Evolutionary conservation across 2,797 vertebrate genomes (phyloP).

Genomic region (Xerus rutilus): DNA sequence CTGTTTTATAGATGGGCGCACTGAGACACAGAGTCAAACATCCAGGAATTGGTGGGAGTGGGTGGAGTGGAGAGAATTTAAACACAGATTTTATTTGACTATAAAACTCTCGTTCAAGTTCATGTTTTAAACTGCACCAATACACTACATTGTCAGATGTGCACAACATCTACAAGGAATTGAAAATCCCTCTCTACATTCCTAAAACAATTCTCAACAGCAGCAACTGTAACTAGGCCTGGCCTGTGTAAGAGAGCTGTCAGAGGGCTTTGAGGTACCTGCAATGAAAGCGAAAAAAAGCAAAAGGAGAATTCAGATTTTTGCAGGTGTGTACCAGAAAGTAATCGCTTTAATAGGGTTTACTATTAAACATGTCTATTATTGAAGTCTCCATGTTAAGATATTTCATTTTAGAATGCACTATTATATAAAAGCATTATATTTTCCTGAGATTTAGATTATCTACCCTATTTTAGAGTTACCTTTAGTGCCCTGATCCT

Average conservation of each 20-base stretch:
- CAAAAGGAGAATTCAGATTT: neutral
- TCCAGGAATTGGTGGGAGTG: neutral
- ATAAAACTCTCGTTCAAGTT: neutral
- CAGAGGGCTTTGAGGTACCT: neutral
- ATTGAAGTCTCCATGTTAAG: neutral
- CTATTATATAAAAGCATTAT: slow-evolving; percentile 40
- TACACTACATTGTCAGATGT: neutral
- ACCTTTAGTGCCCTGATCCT: neutral
- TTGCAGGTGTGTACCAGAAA: neutral
- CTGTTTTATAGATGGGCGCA: neutral
- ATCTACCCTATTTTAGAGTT: neutral
- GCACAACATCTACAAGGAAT: neutral
- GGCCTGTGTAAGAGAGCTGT: neutral
- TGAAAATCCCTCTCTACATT: neutral
- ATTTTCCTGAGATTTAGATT: slow-evolving; percentile 54
- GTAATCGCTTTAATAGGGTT: neutral
- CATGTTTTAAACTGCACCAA: neutral
- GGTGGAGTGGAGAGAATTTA: neutral
- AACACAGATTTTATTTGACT: neutral
- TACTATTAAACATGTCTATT: too few relatives aligned
- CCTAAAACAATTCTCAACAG: neutral
- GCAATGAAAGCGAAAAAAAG: neutral
- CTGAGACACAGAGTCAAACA: neutral
- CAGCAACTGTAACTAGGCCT: neutral
- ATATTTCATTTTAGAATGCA: slow-evolving; percentile 12